Evolutionary conservation across 2,888 invertebrate genomes (phyloP).

Genomic region (Cephus sareptanus): DNA sequence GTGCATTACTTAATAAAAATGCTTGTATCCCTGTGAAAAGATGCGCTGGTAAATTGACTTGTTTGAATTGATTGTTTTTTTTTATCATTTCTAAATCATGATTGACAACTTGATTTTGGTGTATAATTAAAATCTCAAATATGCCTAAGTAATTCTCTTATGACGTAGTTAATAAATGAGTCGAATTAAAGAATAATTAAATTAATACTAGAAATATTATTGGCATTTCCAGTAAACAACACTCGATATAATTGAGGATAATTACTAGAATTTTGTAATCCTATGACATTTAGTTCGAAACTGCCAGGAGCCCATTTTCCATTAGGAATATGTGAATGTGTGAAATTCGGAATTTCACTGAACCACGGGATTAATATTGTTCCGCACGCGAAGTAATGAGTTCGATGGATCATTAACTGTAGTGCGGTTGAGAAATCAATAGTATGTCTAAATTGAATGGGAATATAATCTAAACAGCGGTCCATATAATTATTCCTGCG

Average conservation of each 20-base stretch:
- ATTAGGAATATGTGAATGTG: background rate
- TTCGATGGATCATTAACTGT: constrained; percentile 16
- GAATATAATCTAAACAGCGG: constrained; percentile 53
- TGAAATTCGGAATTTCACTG: background rate
- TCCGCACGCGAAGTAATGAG: background rate
- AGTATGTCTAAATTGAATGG: constrained; percentile 52
- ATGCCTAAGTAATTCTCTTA: background rate
- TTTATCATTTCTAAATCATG: background rate
- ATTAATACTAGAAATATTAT: background rate
- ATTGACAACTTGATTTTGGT: background rate
- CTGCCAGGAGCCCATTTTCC: background rate
- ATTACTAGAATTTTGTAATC: background rate
- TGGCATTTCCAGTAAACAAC: background rate
- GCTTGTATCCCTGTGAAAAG: background rate
- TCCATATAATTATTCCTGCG: constrained; percentile 49
- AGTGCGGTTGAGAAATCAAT: constrained; percentile 27
- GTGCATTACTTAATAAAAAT: background rate
- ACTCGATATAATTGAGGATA: background rate
- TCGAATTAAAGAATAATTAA: background rate
- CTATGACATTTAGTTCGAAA: background rate
- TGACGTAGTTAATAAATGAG: background rate
- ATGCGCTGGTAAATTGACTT: background rate
- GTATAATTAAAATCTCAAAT: background rate
- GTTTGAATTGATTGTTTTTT: background rate
- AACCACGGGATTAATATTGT: background rate